phyloP scores from a whole-genome alignment of 2,113 vertebrate genomes.

The Todiramphus chloris region DNA sequence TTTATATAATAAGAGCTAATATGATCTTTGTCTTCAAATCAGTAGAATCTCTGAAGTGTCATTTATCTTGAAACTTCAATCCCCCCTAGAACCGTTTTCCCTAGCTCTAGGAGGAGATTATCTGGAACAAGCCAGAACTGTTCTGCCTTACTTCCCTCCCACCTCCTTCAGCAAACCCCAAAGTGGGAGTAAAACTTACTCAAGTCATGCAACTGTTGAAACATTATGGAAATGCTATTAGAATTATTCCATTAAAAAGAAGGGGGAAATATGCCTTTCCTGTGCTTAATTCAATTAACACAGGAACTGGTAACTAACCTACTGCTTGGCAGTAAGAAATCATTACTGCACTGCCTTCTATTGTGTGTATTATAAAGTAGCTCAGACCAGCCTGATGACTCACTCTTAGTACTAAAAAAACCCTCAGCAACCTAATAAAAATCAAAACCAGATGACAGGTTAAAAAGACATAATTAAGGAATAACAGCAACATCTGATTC shows the following conservation, averaged over 20 bases:
- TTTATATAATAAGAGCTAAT: neutral
- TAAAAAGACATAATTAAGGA: neutral
- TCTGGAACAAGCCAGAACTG: neutral
- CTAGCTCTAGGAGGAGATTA: neutral
- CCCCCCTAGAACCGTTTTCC: neutral
- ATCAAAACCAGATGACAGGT: neutral
- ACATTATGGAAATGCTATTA: neutral
- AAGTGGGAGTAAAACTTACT: neutral
- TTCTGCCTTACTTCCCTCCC: neutral
- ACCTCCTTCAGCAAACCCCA: neutral
- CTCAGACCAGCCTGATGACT: neutral
- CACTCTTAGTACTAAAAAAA: neutral
- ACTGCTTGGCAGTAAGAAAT: neutral
- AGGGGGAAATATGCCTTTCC: neutral
- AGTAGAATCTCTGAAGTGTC: neutral
- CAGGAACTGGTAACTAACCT: neutral
- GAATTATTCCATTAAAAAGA: neutral
- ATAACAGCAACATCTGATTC: neutral
- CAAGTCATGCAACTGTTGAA: neutral
- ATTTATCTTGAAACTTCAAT: neutral
- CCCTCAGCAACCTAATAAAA: neutral
- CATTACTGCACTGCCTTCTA: neutral
- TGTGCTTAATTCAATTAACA: conserved; percentile 14
- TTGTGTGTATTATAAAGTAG: neutral
- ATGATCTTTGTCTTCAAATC: neutral